phyloP scores from a whole-genome alignment of 2,113 vertebrate species.

The Brachyhypopomus occidentalis region DNA sequence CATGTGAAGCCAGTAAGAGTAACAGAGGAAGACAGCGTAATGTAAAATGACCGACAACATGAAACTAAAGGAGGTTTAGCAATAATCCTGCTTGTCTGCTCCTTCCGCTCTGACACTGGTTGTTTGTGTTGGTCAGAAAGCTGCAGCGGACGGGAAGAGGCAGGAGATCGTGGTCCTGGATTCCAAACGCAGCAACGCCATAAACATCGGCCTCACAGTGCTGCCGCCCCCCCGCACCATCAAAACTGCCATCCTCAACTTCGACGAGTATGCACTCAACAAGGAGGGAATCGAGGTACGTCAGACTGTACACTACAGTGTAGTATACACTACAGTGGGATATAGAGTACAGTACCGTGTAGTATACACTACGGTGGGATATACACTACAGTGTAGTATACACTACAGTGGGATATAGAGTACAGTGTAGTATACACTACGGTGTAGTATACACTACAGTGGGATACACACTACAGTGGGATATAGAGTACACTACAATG shows the following conservation, averaged over 20 bases:
- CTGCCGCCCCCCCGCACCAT: slow-evolving; percentile 95
- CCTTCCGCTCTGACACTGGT: background rate
- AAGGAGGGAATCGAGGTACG: slow-evolving; percentile 97
- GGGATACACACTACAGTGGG: no score
- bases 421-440: no score
- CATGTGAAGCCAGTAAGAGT: no score
- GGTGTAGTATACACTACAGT: no score
- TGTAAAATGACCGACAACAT: no score
- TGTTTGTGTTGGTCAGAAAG: slow-evolving; percentile 78
- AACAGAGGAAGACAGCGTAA: no score
- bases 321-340: background rate
- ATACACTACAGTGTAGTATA: background rate
- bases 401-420: no score
- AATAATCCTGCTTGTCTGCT: background rate
- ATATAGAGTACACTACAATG: no score
- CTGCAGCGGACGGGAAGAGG: slow-evolving; percentile 90
- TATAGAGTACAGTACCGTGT: background rate
- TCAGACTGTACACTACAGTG: no score
- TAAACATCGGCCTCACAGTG: slow-evolving; percentile 96
- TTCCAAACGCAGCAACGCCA: slow-evolving; percentile 95
- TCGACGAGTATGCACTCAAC: slow-evolving; percentile 97
- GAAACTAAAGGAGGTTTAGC: no score
- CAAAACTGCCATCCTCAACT: slow-evolving; percentile 96
- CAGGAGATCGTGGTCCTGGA: slow-evolving; percentile 95
- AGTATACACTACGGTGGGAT: background rate